Evolutionary conservation across 2,113 vertebrate genomes (phyloP).

Genomic region (Uria lomvia): DNA sequence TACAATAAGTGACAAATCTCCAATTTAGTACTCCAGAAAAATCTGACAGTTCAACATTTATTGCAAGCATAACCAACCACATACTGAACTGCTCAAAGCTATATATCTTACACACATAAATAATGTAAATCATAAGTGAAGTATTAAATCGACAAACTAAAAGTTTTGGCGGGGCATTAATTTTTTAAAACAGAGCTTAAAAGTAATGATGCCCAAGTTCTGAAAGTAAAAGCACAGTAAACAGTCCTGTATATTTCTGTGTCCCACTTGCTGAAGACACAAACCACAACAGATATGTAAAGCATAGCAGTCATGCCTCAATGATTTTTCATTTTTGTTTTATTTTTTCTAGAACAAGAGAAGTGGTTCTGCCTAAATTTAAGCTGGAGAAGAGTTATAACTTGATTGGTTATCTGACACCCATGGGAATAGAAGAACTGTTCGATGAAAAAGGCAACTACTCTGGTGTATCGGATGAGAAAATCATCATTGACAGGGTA

Average conservation of each 20-base stretch:
- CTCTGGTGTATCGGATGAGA: conserved; percentile 83
- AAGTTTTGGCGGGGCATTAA: neutral
- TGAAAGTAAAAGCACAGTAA: neutral
- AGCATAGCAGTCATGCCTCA: neutral
- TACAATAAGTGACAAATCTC: neutral
- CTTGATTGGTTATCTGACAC: conserved; percentile 83
- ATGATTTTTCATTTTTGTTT: neutral
- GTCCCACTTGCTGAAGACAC: neutral
- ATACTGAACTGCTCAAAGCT: neutral
- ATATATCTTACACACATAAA: neutral
- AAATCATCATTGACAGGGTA: conserved; percentile 86
- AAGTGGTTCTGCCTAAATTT: conserved; percentile 90
- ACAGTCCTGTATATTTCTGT: neutral
- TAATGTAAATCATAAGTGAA: neutral
- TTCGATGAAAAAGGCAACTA: conserved; percentile 84
- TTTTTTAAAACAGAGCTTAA: neutral
- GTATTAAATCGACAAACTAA: neutral
- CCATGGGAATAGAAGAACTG: conserved; percentile 85
- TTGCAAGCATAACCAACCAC: neutral
- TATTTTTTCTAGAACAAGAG: conserved; percentile 82
- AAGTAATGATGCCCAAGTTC: neutral
- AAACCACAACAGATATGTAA: neutral
- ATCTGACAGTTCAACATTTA: neutral
- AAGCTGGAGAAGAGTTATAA: conserved; percentile 92
- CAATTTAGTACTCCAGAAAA: neutral